Evolutionary conservation across 2,113 vertebrate species (phyloP).

Genomic region (Peromyscus polionotus): DNA sequence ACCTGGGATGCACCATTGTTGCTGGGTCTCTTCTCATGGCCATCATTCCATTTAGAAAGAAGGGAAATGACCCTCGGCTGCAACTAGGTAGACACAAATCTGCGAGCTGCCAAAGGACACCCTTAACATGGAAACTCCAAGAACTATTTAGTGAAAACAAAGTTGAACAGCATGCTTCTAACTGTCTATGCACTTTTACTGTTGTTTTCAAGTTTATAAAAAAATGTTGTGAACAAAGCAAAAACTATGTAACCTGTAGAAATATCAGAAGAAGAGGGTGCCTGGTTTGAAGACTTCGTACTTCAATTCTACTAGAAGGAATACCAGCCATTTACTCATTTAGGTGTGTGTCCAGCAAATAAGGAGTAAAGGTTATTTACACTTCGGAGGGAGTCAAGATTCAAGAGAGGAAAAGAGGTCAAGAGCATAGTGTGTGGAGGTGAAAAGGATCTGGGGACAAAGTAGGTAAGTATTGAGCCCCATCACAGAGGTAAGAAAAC

Average conservation of each 20-base stretch:
- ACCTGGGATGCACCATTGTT: neutral
- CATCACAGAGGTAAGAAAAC: neutral
- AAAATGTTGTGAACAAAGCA: neutral
- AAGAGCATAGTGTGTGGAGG: neutral
- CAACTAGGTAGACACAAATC: neutral
- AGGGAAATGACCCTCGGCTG: neutral
- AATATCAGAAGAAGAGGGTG: neutral
- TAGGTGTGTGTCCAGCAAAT: neutral
- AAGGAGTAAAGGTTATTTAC: neutral
- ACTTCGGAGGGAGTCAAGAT: neutral
- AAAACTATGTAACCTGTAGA: neutral
- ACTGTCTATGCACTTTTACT: neutral
- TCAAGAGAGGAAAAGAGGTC: neutral
- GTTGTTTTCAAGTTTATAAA: neutral
- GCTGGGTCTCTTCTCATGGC: neutral
- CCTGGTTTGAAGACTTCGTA: neutral
- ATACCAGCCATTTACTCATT: neutral
- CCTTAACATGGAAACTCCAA: neutral
- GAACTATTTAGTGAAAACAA: neutral
- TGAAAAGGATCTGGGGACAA: neutral
- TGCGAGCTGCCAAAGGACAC: neutral
- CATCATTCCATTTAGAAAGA: neutral
- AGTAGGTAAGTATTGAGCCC: neutral
- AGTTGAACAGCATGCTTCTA: neutral
- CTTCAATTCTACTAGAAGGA: constrained; percentile 31